Evolutionary conservation across 2,888 invertebrate genomes (phyloP).

Genomic region (Caenorhabditis sinica): DNA sequence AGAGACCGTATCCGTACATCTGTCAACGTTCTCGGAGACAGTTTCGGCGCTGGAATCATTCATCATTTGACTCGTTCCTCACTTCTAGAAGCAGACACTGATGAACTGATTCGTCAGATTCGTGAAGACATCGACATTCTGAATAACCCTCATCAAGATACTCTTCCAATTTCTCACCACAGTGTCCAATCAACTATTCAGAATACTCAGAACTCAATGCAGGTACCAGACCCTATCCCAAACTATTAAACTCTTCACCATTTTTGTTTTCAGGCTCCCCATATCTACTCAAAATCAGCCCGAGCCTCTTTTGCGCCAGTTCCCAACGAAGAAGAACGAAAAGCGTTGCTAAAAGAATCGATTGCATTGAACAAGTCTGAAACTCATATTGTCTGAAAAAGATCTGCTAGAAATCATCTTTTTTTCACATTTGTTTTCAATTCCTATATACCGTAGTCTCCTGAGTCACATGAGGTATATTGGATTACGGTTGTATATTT

Average conservation of each 20-base stretch:
- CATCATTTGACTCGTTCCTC: conserved; percentile 79
- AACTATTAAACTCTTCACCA: neutral
- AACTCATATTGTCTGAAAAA: conserved; percentile 52
- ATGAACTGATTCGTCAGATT: conserved; percentile 81
- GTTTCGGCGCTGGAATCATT: conserved; percentile 83
- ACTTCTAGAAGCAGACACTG: conserved; percentile 81
- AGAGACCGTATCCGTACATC: conserved; percentile 83
- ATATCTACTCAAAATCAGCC: conserved; percentile 59
- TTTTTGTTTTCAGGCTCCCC: conserved; percentile 17
- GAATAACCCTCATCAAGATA: conserved; percentile 60
- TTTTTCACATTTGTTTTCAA: neutral
- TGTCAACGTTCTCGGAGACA: conserved; percentile 83
- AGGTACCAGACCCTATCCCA: neutral
- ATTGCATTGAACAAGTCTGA: conserved; percentile 43
- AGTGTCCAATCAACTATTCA: conserved; percentile 62
- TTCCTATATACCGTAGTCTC: conserved; percentile 47
- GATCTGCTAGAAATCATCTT: conserved; percentile 11
- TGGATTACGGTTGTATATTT: conserved; percentile 48
- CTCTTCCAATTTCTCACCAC: conserved; percentile 55
- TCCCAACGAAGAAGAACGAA: conserved; percentile 60
- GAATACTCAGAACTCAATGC: conserved; percentile 42
- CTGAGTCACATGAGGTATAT: conserved; percentile 44
- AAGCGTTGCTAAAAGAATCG: conserved; percentile 53
- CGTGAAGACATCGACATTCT: conserved; percentile 77
- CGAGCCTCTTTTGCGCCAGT: conserved; percentile 67